Percentiles rank a stretch among this genome's conserved stretches.
These are phyloP conservation scores for cattle (Bos taurus) DNA, from an alignment of 2,113 vertebrate genomes.

Conservation along the genomic window DNA sequence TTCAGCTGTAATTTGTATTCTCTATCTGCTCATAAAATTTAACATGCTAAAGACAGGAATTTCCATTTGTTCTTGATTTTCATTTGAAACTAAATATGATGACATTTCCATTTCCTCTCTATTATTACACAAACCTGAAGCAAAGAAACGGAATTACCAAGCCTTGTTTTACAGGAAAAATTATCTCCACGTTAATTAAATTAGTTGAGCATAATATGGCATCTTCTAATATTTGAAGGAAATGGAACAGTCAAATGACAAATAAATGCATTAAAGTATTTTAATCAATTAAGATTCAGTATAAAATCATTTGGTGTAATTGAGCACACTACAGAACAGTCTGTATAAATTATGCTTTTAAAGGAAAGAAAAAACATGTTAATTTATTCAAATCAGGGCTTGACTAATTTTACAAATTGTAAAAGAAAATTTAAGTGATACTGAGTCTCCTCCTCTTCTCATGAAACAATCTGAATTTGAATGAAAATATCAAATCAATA, in stretches of 20 bases:
- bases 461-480: neutral
- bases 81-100: conserved; percentile 25
- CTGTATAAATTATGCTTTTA: neutral
- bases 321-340: neutral
- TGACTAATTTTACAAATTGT: neutral
- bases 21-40: neutral
- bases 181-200: conserved; percentile 12
- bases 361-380: neutral
- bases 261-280: neutral
- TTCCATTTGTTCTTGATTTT: neutral
- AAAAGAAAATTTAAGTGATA: neutral
- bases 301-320: neutral
- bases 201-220: neutral
- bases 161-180: conserved; percentile 17
- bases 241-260: neutral
- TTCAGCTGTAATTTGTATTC: neutral
- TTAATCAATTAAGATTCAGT: neutral
- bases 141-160: conserved; percentile 1
- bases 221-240: conserved; percentile 13
- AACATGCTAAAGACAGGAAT: neutral
- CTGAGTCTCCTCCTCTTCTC: neutral
- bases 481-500: neutral
- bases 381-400: neutral
- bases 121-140: conserved; percentile 7
- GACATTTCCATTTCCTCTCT: neutral